Evolutionary conservation across 2,797 vertebrate species (phyloP), one percentile per base, ranked within the genome.

Genomic region (Crenichthys baileyi): DNA sequence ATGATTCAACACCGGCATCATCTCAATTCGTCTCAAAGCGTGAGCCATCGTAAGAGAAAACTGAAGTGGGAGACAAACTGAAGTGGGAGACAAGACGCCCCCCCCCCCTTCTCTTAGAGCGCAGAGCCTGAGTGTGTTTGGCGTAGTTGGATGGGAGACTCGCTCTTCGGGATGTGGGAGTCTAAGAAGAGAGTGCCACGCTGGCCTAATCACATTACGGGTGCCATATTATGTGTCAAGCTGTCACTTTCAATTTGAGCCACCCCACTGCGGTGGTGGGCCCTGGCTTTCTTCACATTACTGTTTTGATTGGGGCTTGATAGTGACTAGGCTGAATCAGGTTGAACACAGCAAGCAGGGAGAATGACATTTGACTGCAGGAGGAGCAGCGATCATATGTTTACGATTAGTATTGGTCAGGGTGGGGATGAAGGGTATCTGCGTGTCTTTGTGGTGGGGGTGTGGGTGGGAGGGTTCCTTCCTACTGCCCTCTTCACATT

Each of bases 151-250:
- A 93, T 90, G 89, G 85, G 82, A 92, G 89, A 92, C 93, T 94
- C 87, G 90, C 90, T 93, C 87, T 89, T 90, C 86, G 91, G 91
- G 94, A 93, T 94, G 94, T 93, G 93, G 92, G 92, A 94, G 93
- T 93, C 93, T 92, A 91, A 89, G 88, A 89, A 87, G 85, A 93
- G 90, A 94, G 94, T 91, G 90, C 91, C 93, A 93, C 88, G 89
- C 92, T 93, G 94, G 93, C 92, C 92, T 96, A 96, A 96, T 96
- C 95, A 95, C 94, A 96, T 96, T 96, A 96, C 72, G 84, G 91
- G 90, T 96, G 94, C 94, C 93, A 96, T 95, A 96, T 94, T 96
- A 95, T 94, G 94, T 96, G 96, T 96, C 95, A 95, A 95, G 91
- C 94, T 95, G 95, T 96, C 96, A 95, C 94, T 96, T 96, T 94